Evolutionary conservation across 2,113 vertebrate genomes (phyloP).

Genomic region (Phrynosoma blainvillii): DNA sequence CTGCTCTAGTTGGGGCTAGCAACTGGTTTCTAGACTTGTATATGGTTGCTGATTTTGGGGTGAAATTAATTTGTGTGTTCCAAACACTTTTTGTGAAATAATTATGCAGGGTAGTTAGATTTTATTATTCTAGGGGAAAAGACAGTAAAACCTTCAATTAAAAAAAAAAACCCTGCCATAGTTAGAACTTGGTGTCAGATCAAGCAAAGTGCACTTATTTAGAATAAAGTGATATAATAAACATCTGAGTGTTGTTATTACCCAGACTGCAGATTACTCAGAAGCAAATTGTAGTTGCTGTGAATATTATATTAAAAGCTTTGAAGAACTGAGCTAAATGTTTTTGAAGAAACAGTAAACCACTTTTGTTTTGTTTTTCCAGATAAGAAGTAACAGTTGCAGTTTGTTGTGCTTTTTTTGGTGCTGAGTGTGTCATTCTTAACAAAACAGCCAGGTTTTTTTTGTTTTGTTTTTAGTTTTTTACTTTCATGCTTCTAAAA

Average conservation of each 20-base stretch:
- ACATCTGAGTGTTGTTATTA: too few relatives aligned
- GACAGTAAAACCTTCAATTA: neutral
- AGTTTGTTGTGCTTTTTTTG: neutral
- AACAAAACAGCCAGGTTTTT: too few relatives aligned
- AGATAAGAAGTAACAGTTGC: neutral
- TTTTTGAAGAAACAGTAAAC: neutral
- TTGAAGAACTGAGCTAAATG: neutral
- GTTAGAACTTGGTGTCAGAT: neutral
- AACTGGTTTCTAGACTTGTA: too few relatives aligned
- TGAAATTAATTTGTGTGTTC: too few relatives aligned
- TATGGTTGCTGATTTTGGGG: too few relatives aligned
- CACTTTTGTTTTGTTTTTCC: neutral
- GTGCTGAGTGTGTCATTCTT: neutral
- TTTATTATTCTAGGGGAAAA: neutral
- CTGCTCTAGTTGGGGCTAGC: too few relatives aligned
- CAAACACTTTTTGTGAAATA: too few relatives aligned
- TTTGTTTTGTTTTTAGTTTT: too few relatives aligned
- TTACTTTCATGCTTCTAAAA: conserved; percentile 21
- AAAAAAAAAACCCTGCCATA: neutral
- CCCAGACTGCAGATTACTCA: too few relatives aligned
- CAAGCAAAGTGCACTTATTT: too few relatives aligned
- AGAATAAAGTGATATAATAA: too few relatives aligned
- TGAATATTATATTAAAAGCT: neutral
- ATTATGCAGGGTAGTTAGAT: too few relatives aligned
- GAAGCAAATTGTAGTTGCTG: neutral